Evolutionary conservation across 2,113 vertebrate genomes (phyloP), one percentile per base, ranked within the genome.

Genomic region (Lonchura striata): DNA sequence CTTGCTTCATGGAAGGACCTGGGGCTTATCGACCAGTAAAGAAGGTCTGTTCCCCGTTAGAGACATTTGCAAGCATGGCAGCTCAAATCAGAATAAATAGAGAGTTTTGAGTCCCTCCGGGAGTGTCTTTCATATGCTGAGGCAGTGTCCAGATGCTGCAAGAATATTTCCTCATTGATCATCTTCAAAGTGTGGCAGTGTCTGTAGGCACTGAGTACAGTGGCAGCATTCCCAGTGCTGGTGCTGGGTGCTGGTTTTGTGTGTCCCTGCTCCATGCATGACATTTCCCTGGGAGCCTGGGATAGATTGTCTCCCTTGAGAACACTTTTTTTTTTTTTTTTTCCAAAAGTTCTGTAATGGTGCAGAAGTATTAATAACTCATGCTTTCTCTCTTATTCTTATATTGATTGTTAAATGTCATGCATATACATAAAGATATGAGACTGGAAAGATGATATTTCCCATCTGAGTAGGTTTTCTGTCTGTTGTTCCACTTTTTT

Each of bases 81-180:
- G 93, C 84, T 92, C 33, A 75, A 75, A 82, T 82, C 69, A 60
- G 89, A 92, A 84, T 89, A 82, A 83, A 82, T 4, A 65, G 52
- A 25, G 68, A 54, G 24, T 24, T 76, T 15, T 42, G 78, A 63
- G 59, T 53, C 70, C 91, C 87, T 63, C 56, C 0, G 5, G 93
- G 94, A 85, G 37, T 28, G 5, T 28, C 27, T 86, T 88, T 80
- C 39, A 25, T 42, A 14, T 52, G 92, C 77, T 61, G 31, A 80
- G 70, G 82, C 93, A 66, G 59, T 42, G 59, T 57, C 78, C 92
- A 72, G 46, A 80, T 77, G 35, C 82, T 93, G 78, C 57, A 63
- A 61, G 85, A 86, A 44, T 80, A 69, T 88, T 95, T 96, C 82
- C 71, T 91, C 4, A 3, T 31, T 83, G 91, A 93, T 95, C 54